Evolutionary conservation across 2,113 vertebrate genomes (phyloP).

Genomic region (Vanacampus margaritifer): DNA sequence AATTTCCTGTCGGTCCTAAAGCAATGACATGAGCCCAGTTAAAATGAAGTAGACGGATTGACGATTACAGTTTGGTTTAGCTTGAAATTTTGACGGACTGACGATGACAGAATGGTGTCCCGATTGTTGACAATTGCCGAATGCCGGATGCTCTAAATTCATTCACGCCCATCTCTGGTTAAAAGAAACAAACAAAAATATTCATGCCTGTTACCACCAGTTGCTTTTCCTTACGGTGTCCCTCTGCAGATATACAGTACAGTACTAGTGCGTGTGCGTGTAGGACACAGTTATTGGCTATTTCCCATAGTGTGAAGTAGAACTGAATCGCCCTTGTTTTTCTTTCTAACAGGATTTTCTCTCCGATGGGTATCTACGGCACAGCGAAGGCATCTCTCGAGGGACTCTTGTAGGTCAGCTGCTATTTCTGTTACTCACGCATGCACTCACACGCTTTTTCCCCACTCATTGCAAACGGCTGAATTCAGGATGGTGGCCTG

Average conservation of each 20-base stretch:
- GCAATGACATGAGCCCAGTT: no score
- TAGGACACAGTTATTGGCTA: not conserved
- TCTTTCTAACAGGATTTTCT: constrained; percentile 41
- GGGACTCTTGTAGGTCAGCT: constrained; percentile 63
- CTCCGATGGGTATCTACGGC: constrained; percentile 52
- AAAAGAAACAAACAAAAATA: no score
- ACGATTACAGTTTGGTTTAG: no score
- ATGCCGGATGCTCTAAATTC: no score
- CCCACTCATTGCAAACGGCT: not conserved
- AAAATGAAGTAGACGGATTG: no score
- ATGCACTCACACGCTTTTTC: not conserved
- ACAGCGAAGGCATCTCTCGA: constrained; percentile 42
- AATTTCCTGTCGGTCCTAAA: no score
- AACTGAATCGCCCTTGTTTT: constrained; percentile 27
- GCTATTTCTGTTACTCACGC: constrained; percentile 47
- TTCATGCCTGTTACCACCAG: no score
- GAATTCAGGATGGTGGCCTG: not conserved
- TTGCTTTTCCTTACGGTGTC: not conserved
- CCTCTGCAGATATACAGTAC: constrained; percentile 10
- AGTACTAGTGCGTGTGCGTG: not conserved
- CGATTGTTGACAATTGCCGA: no score
- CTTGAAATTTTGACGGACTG: no score
- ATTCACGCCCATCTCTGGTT: no score
- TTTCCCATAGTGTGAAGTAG: constrained; percentile 15
- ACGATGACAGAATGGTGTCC: no score